A percentile compares a stretch with the other conserved stretches of the same genome.
phyloP scores from a whole-genome alignment of 2,888 invertebrate genomes.

The Orchestes rusci region DNA sequence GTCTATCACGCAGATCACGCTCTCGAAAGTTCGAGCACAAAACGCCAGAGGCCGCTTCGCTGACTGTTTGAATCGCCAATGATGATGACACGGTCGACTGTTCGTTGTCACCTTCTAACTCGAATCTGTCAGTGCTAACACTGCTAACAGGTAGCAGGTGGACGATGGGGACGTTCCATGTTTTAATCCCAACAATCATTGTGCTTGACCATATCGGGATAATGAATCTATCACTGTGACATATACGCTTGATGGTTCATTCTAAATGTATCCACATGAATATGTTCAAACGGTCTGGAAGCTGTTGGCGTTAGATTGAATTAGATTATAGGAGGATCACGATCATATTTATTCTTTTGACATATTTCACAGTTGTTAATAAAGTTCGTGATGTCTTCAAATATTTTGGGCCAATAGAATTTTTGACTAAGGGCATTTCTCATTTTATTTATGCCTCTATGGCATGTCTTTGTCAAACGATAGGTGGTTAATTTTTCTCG shows the following conservation, averaged over 20 bases:
- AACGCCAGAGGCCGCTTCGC: no score
- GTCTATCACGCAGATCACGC: no score
- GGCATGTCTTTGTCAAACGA: constrained; percentile 8
- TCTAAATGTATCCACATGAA: constrained; percentile 14
- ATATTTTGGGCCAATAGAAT: constrained; percentile 21
- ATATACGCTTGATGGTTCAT: constrained; percentile 21
- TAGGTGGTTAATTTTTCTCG: constrained; percentile 7
- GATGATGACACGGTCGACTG: no score
- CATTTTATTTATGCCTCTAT: constrained; percentile 8
- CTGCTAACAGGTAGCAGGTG: no score
- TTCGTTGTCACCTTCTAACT: no score
- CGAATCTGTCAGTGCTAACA: no score
- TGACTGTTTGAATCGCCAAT: no score
- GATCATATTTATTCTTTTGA: constrained; percentile 25
- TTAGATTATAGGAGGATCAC: constrained; percentile 23
- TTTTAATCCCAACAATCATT: no score
- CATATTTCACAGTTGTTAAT: constrained; percentile 23
- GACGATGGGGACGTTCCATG: no score
- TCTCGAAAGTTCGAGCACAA: no score
- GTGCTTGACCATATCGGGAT: constrained; percentile 25
- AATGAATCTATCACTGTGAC: constrained; percentile 29
- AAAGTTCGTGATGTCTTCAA: constrained; percentile 12
- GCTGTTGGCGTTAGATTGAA: constrained; percentile 28
- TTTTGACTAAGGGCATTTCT: background rate
- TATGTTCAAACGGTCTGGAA: constrained; percentile 24